Evolutionary conservation across 2,797 vertebrate genomes (phyloP).

Genomic region (Vespertilio murinus): DNA sequence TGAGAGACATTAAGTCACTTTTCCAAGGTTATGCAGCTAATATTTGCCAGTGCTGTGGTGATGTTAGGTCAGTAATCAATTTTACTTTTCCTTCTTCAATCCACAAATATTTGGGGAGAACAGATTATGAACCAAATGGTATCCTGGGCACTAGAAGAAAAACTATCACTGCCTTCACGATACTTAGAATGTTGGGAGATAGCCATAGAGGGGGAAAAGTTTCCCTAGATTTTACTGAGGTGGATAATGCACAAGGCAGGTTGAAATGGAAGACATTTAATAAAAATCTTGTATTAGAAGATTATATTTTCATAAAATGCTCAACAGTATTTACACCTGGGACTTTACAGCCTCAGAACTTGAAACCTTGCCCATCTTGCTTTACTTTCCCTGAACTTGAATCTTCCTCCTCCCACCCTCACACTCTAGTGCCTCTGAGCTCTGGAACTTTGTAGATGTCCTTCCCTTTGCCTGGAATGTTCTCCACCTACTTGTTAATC

Average conservation of each 20-base stretch:
- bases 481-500: background rate
- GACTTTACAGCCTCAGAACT: background rate
- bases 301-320: background rate
- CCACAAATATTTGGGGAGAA: background rate
- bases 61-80: background rate
- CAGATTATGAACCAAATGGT: background rate
- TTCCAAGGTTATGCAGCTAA: background rate
- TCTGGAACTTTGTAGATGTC: background rate
- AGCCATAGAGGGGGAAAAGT: background rate
- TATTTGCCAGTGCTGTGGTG: background rate
- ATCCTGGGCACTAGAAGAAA: background rate
- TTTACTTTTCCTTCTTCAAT: background rate
- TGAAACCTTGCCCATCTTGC: background rate
- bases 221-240: background rate
- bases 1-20: background rate
- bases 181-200: background rate
- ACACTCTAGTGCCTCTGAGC: fast-evolving
- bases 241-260: background rate
- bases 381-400: background rate
- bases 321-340: background rate
- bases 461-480: background rate
- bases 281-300: background rate
- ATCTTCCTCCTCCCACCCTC: fast-evolving
- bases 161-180: background rate
- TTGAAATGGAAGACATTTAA: background rate